These are phyloP conservation scores for Gila robusta DNA, from an alignment of 2,797 vertebrate genomes.

Conservation along the genomic window DNA sequence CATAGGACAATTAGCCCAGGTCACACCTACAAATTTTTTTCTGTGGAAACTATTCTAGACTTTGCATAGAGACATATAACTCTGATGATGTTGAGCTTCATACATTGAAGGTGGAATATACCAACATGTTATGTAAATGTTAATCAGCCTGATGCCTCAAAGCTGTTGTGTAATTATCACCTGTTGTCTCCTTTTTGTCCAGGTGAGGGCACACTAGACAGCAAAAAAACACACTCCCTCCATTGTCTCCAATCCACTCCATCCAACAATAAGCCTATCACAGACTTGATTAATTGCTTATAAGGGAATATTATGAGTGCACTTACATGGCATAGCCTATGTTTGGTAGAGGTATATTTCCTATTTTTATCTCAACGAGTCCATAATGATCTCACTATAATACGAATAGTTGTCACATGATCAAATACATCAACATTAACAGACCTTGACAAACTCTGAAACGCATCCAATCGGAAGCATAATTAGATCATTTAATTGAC, in stretches of 20 bases:
- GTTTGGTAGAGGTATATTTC: not conserved
- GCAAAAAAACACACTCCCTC: not conserved
- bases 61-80: not conserved
- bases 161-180: not conserved
- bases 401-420: slow-evolving; percentile 21
- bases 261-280: not conserved
- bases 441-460: slow-evolving; percentile 76
- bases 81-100: not conserved
- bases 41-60: not conserved
- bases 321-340: not conserved
- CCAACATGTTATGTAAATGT: not conserved
- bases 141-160: not conserved
- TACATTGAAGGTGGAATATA: not conserved
- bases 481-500: slow-evolving; percentile 74
- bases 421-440: slow-evolving; percentile 67
- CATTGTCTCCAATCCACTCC: not conserved
- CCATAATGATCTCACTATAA: not conserved
- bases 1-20: not conserved
- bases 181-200: slow-evolving; percentile 49
- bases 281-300: no score
- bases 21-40: not conserved
- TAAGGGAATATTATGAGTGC: not conserved
- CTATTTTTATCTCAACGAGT: not conserved
- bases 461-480: slow-evolving; percentile 67
- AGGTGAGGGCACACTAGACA: slow-evolving; percentile 44